Evolutionary conservation across 2,797 vertebrate species (phyloP).

Genomic region (Luscinia luscinia): DNA sequence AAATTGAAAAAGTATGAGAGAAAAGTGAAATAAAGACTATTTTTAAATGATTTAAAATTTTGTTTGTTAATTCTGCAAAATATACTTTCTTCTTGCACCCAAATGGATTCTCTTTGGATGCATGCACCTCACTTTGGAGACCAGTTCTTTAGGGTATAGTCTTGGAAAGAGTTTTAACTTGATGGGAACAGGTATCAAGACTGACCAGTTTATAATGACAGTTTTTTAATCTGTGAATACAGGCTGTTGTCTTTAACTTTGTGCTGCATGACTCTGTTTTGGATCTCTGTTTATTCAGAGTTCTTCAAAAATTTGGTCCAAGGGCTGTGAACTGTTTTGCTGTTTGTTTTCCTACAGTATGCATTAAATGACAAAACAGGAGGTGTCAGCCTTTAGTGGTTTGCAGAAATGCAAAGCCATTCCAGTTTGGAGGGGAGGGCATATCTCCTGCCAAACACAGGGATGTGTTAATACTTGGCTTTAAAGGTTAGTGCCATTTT

Average conservation of each 20-base stretch:
- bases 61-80: background rate
- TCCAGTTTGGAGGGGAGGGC: background rate
- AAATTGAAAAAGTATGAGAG: background rate
- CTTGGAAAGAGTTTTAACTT: background rate
- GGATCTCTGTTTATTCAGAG: background rate
- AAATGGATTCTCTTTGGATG: background rate
- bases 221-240: background rate
- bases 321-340: background rate
- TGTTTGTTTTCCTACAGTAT: background rate
- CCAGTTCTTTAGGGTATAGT: background rate
- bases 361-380: background rate
- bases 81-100: background rate
- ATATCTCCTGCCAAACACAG: background rate
- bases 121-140: background rate
- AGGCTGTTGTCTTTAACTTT: background rate
- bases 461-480: background rate
- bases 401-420: background rate
- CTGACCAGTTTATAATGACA: background rate
- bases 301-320: background rate
- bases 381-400: background rate
- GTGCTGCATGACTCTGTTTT: background rate
- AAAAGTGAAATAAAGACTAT: slow-evolving; percentile 7
- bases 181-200: background rate
- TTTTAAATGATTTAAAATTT: background rate
- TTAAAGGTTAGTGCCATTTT: background rate